Conservation (phyloP, 2,113 vertebrate genomes). For the Beaufortia kweichowensis region DNA sequence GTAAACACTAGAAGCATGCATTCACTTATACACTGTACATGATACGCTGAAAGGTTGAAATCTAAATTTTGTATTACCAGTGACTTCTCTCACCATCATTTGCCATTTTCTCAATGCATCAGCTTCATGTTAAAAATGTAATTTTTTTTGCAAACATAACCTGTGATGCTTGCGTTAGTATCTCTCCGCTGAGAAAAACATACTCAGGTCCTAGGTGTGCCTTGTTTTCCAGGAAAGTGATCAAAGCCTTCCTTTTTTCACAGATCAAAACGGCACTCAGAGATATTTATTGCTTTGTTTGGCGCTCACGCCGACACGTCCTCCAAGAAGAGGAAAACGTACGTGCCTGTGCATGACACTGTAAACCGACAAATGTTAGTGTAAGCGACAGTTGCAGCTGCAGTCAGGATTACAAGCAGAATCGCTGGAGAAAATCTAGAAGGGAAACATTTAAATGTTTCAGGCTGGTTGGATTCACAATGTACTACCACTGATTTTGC, state of each 20-base stretch:
- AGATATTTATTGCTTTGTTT: slow-evolving; percentile 73
- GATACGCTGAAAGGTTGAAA: not conserved
- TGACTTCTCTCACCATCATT: slow-evolving; percentile 14
- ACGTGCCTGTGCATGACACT: slow-evolving; percentile 3
- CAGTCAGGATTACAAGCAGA: not conserved
- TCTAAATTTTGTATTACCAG: not conserved
- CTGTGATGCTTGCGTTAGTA: slow-evolving; percentile 2
- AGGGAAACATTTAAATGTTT: not conserved
- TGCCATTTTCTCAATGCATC: slow-evolving; percentile 26
- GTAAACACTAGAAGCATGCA: slow-evolving; percentile 13
- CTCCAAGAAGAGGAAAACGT: slow-evolving; percentile 44
- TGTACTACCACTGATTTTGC: not conserved
- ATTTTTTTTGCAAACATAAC: slow-evolving; percentile 3
- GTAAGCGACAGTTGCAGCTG: slow-evolving; percentile 9
- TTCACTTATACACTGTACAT: slow-evolving; percentile 3
- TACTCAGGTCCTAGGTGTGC: slow-evolving; percentile 54
- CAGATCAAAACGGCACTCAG: slow-evolving; percentile 63
- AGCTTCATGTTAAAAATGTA: no score
- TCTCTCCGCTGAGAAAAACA: slow-evolving; percentile 61
- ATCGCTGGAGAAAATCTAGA: not conserved
- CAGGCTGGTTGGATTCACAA: not conserved
- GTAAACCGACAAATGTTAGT: slow-evolving; percentile 26
- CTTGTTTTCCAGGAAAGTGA: slow-evolving; percentile 64
- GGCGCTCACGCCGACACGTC: slow-evolving; percentile 53
- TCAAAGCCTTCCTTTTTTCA: slow-evolving; percentile 71